Evolutionary conservation across 2,797 vertebrate genomes (phyloP).

Genomic region (Sebastes reedi): DNA sequence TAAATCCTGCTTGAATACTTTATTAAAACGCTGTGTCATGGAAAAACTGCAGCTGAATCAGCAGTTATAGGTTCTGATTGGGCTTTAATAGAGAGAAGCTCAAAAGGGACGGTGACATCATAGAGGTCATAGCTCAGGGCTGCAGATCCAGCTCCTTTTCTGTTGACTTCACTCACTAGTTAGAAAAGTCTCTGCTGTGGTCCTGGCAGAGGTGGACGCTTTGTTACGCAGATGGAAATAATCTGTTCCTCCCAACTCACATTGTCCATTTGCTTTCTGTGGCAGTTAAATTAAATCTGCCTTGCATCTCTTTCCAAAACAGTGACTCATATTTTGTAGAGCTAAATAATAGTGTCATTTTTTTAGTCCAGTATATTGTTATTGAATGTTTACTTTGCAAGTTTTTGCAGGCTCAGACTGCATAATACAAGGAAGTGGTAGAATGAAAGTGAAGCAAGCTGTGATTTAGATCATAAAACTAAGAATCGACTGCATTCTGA

Average conservation of each 20-base stretch:
- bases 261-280: slow-evolving; percentile 28
- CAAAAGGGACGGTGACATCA: slow-evolving; percentile 29
- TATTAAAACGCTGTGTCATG: not conserved
- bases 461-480: slow-evolving; percentile 27
- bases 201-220: slow-evolving; percentile 45
- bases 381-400: not conserved
- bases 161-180: slow-evolving; percentile 11
- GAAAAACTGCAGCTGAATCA: slow-evolving; percentile 21
- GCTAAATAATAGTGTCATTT: not conserved
- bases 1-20: slow-evolving; percentile 3
- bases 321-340: slow-evolving; percentile 27
- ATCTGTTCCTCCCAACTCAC: slow-evolving; percentile 9
- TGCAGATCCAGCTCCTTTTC: slow-evolving; percentile 24
- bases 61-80: slow-evolving; percentile 7
- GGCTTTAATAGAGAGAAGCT: not conserved
- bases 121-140: slow-evolving; percentile 35
- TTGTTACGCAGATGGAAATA: slow-evolving; percentile 66
- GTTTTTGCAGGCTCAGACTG: not conserved
- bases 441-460: slow-evolving; percentile 7
- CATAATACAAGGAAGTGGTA: not conserved
- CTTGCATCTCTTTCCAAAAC: slow-evolving; percentile 10
- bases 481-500: slow-evolving; percentile 9
- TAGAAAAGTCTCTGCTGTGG: slow-evolving; percentile 16
- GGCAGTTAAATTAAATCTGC: slow-evolving; percentile 11
- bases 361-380: not conserved